Conservation (phyloP, 1,140 invertebrate species). For the Drosophila lowei region DNA sequence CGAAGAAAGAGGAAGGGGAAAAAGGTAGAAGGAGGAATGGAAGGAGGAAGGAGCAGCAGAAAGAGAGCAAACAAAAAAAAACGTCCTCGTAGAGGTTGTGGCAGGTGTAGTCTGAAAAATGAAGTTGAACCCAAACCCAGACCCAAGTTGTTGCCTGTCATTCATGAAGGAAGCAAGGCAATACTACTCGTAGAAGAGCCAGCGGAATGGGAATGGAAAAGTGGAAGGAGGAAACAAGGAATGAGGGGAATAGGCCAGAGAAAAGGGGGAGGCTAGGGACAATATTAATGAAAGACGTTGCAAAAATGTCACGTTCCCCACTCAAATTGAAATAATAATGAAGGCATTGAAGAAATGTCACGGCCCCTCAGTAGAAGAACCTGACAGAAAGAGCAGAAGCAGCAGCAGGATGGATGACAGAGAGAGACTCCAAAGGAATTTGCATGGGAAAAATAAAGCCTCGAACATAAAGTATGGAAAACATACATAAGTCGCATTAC, state of each 20-base stretch:
- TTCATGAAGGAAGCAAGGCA: constrained; percentile 32
- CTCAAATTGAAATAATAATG: constrained; percentile 63
- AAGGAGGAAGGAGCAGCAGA: not conserved
- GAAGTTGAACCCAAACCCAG: constrained; percentile 59
- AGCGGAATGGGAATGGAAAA: constrained; percentile 12
- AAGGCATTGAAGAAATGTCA: constrained; percentile 62
- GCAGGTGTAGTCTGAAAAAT: constrained; percentile 76
- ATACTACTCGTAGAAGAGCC: constrained; percentile 21
- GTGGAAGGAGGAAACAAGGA: not conserved
- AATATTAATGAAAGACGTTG: constrained; percentile 64
- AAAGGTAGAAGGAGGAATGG: constrained; percentile 5
- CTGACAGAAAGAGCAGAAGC: constrained; percentile 19
- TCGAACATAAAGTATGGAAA: constrained; percentile 4
- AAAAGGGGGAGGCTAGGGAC: constrained; percentile 14
- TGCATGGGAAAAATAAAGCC: constrained; percentile 28
- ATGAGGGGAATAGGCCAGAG: not conserved
- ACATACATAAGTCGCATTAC: constrained; percentile 23
- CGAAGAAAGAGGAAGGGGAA: constrained; percentile 1
- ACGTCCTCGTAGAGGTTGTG: constrained; percentile 43
- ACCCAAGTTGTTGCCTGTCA: constrained; percentile 72
- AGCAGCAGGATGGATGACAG: not conserved
- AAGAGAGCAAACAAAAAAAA: constrained; percentile 37
- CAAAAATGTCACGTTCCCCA: constrained; percentile 58
- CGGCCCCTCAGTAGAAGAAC: constrained; percentile 8
- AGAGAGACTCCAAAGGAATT: constrained; percentile 37